phyloP scores from a whole-genome alignment of 2,113 vertebrate genomes.

The Leucosticte australis region DNA sequence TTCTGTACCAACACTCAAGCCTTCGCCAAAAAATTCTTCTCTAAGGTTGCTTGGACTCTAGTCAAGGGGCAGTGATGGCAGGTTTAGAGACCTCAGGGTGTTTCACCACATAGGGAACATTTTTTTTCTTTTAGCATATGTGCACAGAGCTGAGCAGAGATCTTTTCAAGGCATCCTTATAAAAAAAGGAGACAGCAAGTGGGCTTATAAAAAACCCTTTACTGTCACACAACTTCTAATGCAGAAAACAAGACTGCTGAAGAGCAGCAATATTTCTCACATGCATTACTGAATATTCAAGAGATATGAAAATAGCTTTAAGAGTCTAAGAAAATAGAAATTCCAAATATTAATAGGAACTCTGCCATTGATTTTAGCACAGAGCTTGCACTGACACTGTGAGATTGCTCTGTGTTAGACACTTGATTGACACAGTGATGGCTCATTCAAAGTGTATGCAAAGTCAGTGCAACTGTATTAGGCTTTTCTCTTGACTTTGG shows the following conservation, averaged over 20 bases:
- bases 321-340: slow-evolving; percentile 60
- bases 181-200: slow-evolving; percentile 41
- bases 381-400: slow-evolving; percentile 59
- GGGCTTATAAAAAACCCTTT: slow-evolving; percentile 36
- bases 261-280: slow-evolving; percentile 35
- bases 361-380: slow-evolving; percentile 66
- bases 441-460: slow-evolving; percentile 71
- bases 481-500: slow-evolving; percentile 62
- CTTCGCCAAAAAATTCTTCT: neutral
- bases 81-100: neutral
- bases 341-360: slow-evolving; percentile 64
- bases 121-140: neutral
- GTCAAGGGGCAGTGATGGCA: neutral
- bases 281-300: slow-evolving; percentile 41
- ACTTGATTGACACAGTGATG: slow-evolving; percentile 75
- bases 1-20: neutral
- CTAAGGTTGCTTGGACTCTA: neutral
- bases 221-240: slow-evolving; percentile 41
- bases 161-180: slow-evolving; percentile 24
- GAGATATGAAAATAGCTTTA: slow-evolving; percentile 46
- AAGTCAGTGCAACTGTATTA: slow-evolving; percentile 64
- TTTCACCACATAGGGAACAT: neutral
- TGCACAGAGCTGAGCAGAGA: neutral
- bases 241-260: slow-evolving; percentile 34
- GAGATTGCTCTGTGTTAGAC: slow-evolving; percentile 65